Conservation (phyloP, 2,888 invertebrate genomes). For the Synergus itoensis region DNA sequence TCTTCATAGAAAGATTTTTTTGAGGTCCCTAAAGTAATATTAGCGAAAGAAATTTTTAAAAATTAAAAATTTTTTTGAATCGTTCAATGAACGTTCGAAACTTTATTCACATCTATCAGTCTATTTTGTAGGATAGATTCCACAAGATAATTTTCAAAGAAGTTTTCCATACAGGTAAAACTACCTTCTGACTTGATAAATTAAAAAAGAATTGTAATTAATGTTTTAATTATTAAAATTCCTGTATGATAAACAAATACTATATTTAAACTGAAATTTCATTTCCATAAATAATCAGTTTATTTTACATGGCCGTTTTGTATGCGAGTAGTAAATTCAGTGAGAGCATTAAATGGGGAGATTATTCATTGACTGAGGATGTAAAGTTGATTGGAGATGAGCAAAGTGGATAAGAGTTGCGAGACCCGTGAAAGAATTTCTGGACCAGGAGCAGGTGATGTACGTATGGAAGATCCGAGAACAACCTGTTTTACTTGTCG, state of each 20-base stretch:
- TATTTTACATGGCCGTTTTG: neutral
- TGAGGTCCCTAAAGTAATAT: no score
- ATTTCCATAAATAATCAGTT: neutral
- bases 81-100: no score
- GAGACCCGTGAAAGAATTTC: slow-evolving; percentile 65
- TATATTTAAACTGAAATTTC: neutral
- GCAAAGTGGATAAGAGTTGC: slow-evolving; percentile 64
- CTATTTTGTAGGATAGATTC: neutral
- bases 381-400: slow-evolving; percentile 68
- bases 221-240: neutral
- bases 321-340: slow-evolving; percentile 22
- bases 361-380: slow-evolving; percentile 65
- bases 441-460: slow-evolving; percentile 66
- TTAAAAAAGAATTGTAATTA: neutral
- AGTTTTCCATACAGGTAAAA: neutral
- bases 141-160: neutral
- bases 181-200: no score
- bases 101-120: no score
- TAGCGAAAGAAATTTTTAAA: no score
- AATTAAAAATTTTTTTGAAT: no score
- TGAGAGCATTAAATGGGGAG: slow-evolving; percentile 43
- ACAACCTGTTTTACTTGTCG: slow-evolving; percentile 63
- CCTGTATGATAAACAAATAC: neutral
- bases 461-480: slow-evolving; percentile 52
- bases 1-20: no score